These are phyloP conservation scores for Anolis apletophallus DNA, from an alignment of 2,797 vertebrate species.

Conservation along the genomic window DNA sequence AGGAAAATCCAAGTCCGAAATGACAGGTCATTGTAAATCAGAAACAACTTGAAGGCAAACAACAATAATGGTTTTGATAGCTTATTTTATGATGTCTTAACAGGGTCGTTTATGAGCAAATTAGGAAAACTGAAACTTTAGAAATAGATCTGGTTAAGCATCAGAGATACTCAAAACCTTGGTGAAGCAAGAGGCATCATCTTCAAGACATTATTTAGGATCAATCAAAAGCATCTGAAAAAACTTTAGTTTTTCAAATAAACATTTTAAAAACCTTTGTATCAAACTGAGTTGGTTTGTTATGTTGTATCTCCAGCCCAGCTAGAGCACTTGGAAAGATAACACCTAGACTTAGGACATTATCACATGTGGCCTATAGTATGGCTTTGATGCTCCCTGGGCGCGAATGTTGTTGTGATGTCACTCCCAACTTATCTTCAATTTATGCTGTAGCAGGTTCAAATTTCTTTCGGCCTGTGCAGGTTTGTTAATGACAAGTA, in stretches of 20 bases:
- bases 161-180: neutral
- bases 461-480: too few species aligned
- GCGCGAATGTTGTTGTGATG: too few species aligned
- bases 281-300: neutral
- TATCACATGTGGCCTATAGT: too few species aligned
- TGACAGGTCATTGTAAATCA: too few species aligned
- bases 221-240: neutral
- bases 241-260: neutral
- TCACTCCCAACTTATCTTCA: too few species aligned
- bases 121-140: neutral
- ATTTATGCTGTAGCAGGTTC: too few species aligned
- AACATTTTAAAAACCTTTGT: neutral
- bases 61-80: too few species aligned
- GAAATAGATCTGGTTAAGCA: neutral
- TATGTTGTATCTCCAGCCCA: neutral
- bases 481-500: too few species aligned
- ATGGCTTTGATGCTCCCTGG: too few species aligned
- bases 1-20: too few species aligned
- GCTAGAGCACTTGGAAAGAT: neutral
- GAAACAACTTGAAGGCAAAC: too few species aligned
- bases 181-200: too few species aligned
- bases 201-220: neutral
- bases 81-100: neutral
- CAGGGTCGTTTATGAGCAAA: neutral
- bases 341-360: neutral